Evolutionary conservation across 2,888 invertebrate genomes (phyloP).

Genomic region (Chirona hameri): DNA sequence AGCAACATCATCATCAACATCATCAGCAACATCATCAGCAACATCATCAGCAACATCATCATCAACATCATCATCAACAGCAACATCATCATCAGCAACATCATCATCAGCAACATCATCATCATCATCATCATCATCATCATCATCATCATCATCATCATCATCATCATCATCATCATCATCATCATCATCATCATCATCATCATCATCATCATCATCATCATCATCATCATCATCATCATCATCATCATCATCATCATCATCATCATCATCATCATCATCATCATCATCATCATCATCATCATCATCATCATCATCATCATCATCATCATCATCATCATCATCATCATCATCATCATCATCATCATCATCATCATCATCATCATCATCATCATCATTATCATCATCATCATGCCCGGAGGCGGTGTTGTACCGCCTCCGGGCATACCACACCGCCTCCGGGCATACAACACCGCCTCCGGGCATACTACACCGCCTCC

Average conservation of each 20-base stretch:
- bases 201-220: slow-evolving; percentile 4
- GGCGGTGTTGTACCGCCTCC: too few species aligned
- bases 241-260: slow-evolving; percentile 9
- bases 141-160: slow-evolving; percentile 9
- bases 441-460: too few species aligned
- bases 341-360: slow-evolving; percentile 22
- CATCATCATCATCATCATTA: slow-evolving; percentile 22
- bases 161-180: slow-evolving; percentile 13
- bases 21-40: too few species aligned
- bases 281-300: slow-evolving; percentile 25
- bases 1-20: too few species aligned
- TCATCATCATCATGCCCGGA: too few species aligned
- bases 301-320: slow-evolving; percentile 12
- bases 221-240: slow-evolving; percentile 1
- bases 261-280: slow-evolving; percentile 4
- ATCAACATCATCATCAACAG: too few species aligned
- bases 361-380: slow-evolving; percentile 22
- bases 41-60: too few species aligned
- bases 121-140: slow-evolving; percentile 9
- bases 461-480: too few species aligned
- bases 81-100: too few species aligned
- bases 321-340: slow-evolving; percentile 22
- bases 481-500: too few species aligned
- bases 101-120: too few species aligned
- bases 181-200: slow-evolving; percentile 9